These are phyloP conservation scores for Rissa tridactyla DNA, from an alignment of 2,113 vertebrate genomes.

Conservation along the genomic window DNA sequence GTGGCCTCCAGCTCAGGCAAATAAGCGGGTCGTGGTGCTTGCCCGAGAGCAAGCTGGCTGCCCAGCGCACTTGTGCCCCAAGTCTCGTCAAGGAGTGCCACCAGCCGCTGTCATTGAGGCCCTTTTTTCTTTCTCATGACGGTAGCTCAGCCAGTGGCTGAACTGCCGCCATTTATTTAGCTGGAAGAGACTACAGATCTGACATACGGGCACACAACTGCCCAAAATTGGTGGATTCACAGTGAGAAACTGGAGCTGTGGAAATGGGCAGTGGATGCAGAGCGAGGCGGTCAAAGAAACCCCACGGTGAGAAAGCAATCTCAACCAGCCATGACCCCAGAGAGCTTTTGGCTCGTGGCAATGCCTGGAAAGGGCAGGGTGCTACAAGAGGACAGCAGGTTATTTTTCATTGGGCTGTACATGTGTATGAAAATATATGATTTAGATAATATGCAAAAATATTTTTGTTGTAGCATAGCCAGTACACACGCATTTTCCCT, in stretches of 20 bases:
- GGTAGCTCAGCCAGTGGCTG: not conserved
- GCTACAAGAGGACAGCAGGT: not conserved
- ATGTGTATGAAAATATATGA: not conserved
- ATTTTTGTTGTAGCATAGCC: not conserved
- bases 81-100: not conserved
- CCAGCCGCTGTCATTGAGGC: fast-evolving
- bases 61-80: not conserved
- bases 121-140: fast-evolving
- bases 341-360: not conserved
- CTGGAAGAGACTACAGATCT: not conserved
- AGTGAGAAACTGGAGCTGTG: not conserved
- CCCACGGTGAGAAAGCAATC: fast-evolving
- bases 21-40: not conserved
- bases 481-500: not conserved
- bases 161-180: not conserved
- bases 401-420: not conserved
- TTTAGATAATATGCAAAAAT: not conserved
- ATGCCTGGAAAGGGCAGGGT: not conserved
- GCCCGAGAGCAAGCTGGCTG: fast-evolving
- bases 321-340: not conserved
- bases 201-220: not conserved
- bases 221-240: not conserved
- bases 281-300: not conserved
- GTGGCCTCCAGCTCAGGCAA: not conserved
- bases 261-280: fast-evolving